Evolutionary conservation across 2,113 vertebrate species (phyloP), one percentile per base, ranked within the genome.

Genomic region (Castor canadensis): DNA sequence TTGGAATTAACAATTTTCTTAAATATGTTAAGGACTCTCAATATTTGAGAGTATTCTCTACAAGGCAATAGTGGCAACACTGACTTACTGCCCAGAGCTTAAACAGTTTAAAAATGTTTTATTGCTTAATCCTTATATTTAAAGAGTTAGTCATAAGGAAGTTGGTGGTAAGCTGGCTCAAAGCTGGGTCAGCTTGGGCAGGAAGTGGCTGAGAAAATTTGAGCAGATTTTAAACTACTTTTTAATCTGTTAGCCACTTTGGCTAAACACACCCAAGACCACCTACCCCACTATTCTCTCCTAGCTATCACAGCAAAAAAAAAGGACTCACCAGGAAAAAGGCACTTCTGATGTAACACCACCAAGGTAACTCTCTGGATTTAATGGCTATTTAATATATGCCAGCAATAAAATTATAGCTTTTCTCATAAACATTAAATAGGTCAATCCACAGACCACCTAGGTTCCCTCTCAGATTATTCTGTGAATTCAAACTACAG

Each of bases 381-480:
- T 94, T 96, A 95, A 96, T 43, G 54, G 81, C 15, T 69, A 80
- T 91, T 77, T 95, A 96, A 95, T 94, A 66, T 58, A 94, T 73
- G n/a, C 76, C 95, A 96, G 84, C 88, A 93, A 93, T 58, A 95
- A 97, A 97, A 96, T 85, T 76, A 96, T 6, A 95, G 32, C 87
- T 80, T 96, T 66, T 95, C 91, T 94, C 89, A 77, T 80, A 89
- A 96, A 94, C 87, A 96, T 91, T 91, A 84, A 89, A 52, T 75
- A 91, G 58, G 49, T 58, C 81, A 89, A 73, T 56, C 58, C 58
- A 67, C 81, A 76, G 93, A 97, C 93, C 97, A 92, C 83, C 92
- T 72, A 93, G 58, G 16, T n/a, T 89, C 67, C 40, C 64, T 76
- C 85, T 60, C 89, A 93, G 86, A 93, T 79, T 40, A 73, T 16